Percentiles rank a stretch among this genome's conserved stretches.
These are phyloP conservation scores for Anser cygnoides DNA, from an alignment of 2,113 vertebrate genomes.

Conservation along the genomic window DNA sequence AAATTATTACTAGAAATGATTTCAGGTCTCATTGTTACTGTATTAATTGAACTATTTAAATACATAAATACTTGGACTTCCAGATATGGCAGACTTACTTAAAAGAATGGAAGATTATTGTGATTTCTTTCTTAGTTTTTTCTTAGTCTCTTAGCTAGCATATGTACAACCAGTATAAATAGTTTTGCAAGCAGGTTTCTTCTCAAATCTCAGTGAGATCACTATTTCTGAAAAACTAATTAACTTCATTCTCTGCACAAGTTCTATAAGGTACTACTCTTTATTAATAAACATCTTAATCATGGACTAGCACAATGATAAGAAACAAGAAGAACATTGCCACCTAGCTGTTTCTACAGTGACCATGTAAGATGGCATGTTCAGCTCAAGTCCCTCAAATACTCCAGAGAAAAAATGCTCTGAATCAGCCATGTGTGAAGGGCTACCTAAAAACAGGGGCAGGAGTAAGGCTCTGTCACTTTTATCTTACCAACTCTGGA, in stretches of 20 bases:
- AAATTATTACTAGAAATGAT: neutral
- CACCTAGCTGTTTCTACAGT: slow-evolving; percentile 61
- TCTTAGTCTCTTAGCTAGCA: neutral
- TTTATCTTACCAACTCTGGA: neutral
- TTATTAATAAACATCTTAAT: slow-evolving; percentile 63
- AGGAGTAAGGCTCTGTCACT: neutral
- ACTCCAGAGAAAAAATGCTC: neutral
- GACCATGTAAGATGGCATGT: neutral
- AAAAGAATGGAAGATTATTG: neutral
- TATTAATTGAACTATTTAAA: neutral
- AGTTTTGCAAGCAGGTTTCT: neutral
- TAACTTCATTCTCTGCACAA: slow-evolving; percentile 4
- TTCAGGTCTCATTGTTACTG: neutral
- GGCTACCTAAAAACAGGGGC: neutral
- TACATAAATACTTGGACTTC: neutral
- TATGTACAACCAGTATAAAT: neutral
- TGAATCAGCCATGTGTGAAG: neutral
- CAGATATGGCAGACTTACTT: neutral
- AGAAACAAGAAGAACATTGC: slow-evolving; percentile 73
- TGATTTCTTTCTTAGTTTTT: neutral
- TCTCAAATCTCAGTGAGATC: slow-evolving; percentile 10
- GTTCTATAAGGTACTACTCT: slow-evolving; percentile 26
- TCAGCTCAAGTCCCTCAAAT: neutral
- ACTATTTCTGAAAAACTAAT: slow-evolving; percentile 45
- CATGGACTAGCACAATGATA: neutral